These are phyloP conservation scores for Holotrichia oblita DNA, from an alignment of 1,140 invertebrate genomes.

Conservation along the genomic window DNA sequence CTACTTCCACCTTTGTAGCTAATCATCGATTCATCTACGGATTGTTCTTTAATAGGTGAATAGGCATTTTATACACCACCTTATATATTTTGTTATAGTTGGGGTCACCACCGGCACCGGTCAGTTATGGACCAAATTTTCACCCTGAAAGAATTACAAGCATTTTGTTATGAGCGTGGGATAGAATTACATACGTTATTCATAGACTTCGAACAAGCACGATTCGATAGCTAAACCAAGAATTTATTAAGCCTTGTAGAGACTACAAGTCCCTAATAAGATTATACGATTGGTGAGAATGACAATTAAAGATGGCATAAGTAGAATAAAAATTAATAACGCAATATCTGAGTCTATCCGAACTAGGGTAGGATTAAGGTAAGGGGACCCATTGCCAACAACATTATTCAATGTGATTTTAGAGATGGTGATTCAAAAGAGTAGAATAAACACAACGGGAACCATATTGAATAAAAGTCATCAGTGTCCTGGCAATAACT, in stretches of 20 bases:
- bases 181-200: too few relatives aligned
- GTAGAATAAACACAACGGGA: not conserved
- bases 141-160: too few relatives aligned
- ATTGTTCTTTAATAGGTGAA: too few relatives aligned
- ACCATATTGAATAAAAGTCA: not conserved
- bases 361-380: not conserved
- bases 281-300: not conserved
- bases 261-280: not conserved
- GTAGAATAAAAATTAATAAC: too few relatives aligned
- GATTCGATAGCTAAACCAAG: not conserved
- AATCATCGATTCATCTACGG: too few relatives aligned
- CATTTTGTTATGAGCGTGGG: too few relatives aligned
- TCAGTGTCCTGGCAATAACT: slow-evolving; percentile 6
- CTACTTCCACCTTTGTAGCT: too few relatives aligned
- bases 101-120: too few relatives aligned
- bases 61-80: too few relatives aligned
- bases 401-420: not conserved
- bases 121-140: too few relatives aligned
- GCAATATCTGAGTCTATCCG: not conserved
- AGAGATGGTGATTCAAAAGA: not conserved
- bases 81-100: too few relatives aligned
- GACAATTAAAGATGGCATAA: too few relatives aligned
- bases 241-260: not conserved
- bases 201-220: not conserved
- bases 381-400: not conserved